These are phyloP conservation scores for Bombus waltoni DNA, from an alignment of 1,140 invertebrate species.

Conservation along the genomic window DNA sequence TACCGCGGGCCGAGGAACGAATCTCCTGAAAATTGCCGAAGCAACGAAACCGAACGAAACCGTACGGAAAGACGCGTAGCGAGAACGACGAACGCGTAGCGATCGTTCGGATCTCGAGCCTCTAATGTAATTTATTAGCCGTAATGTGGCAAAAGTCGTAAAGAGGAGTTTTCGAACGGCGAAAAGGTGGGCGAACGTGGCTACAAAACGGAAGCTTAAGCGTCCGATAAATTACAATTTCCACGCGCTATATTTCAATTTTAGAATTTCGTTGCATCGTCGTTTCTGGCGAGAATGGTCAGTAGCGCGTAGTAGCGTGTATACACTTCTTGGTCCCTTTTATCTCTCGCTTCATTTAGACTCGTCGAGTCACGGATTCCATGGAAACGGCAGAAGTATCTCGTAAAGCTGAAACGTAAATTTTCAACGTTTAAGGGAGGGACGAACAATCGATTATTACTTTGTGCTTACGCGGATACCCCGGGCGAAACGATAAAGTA, in stretches of 20 bases:
- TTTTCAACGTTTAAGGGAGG: slow-evolving; percentile 69
- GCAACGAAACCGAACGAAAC: too few species aligned
- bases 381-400: slow-evolving; percentile 27
- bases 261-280: slow-evolving; percentile 34
- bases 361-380: slow-evolving; percentile 31
- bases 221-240: slow-evolving; percentile 54
- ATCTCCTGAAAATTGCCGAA: background rate
- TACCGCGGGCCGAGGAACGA: background rate
- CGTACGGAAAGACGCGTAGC: background rate
- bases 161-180: slow-evolving; percentile 10
- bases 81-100: too few species aligned
- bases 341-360: background rate
- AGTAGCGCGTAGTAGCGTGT: background rate
- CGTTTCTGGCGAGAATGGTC: background rate
- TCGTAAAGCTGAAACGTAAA: slow-evolving; percentile 73
- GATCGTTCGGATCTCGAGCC: background rate
- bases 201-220: slow-evolving; percentile 52
- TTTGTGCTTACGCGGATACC: slow-evolving; percentile 60
- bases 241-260: slow-evolving; percentile 41
- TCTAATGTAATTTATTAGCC: slow-evolving; percentile 46
- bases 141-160: slow-evolving; percentile 22
- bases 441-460: slow-evolving; percentile 73
- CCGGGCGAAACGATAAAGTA: slow-evolving; percentile 59
- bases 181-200: background rate
- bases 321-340: background rate